A percentile compares a stretch with the other conserved stretches of the same genome.
Conservation (phyloP, 2,797 vertebrate species). For the Heterohyrax brucei region DNA sequence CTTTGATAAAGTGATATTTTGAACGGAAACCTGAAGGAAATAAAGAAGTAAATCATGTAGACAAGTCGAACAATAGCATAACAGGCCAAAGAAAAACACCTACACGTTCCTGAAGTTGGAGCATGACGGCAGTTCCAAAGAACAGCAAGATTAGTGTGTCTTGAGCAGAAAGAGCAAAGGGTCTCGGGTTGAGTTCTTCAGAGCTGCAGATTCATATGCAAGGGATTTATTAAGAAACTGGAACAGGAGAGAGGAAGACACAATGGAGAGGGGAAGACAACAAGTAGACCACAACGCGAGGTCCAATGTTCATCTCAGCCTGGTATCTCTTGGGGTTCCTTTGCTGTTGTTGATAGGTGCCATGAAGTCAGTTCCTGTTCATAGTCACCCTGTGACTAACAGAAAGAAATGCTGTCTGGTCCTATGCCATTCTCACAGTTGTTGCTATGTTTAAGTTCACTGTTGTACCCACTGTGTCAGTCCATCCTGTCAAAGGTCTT, state of each 20-base stretch:
- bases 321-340: background rate
- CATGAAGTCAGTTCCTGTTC: background rate
- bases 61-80: background rate
- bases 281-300: background rate
- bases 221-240: background rate
- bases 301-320: background rate
- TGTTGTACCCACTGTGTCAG: no score
- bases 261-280: background rate
- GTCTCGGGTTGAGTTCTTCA: background rate
- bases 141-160: background rate
- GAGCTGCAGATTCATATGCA: background rate
- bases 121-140: background rate
- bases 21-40: background rate
- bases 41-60: background rate
- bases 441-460: no score
- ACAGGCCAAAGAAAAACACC: background rate
- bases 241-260: background rate
- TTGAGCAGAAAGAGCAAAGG: background rate
- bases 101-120: background rate
- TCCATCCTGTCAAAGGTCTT: no score
- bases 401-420: no score
- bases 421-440: no score
- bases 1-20: background rate
- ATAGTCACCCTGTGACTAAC: background rate
- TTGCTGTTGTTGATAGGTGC: background rate